Conservation (phyloP, 2,113 vertebrate species). For the Mixornis gularis region DNA sequence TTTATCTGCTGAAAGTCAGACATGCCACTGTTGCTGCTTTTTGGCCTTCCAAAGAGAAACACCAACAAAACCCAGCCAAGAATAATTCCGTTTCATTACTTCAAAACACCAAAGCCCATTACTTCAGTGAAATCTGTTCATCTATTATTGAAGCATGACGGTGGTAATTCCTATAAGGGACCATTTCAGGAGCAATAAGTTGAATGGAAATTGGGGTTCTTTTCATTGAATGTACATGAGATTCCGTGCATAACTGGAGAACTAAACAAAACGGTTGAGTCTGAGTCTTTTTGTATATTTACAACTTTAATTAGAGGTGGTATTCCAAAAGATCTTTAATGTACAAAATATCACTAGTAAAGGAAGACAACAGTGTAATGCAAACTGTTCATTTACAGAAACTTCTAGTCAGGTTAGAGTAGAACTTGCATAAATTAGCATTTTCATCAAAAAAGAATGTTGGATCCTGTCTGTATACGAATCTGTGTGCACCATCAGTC, state of each 20-base stretch:
- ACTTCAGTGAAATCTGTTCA: background rate
- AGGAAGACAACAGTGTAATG: background rate
- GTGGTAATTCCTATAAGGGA: background rate
- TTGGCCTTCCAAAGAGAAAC: background rate
- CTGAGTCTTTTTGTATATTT: background rate
- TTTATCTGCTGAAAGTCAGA: background rate
- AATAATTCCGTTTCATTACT: background rate
- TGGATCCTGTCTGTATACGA: background rate
- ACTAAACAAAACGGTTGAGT: background rate
- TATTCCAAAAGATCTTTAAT: background rate
- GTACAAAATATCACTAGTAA: background rate
- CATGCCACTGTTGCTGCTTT: background rate
- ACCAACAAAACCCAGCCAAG: background rate
- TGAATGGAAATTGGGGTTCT: background rate
- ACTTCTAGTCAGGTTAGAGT: background rate
- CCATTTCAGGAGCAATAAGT: background rate
- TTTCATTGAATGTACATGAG: background rate
- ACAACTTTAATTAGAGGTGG: background rate
- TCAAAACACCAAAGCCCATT: background rate
- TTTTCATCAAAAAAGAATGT: background rate
- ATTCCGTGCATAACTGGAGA: background rate
- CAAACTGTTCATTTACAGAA: background rate
- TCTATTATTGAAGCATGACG: background rate
- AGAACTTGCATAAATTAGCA: background rate
- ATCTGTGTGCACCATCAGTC: background rate